phyloP scores from a whole-genome alignment of 2,888 invertebrate genomes.

The Eucriotettix oculatus region DNA sequence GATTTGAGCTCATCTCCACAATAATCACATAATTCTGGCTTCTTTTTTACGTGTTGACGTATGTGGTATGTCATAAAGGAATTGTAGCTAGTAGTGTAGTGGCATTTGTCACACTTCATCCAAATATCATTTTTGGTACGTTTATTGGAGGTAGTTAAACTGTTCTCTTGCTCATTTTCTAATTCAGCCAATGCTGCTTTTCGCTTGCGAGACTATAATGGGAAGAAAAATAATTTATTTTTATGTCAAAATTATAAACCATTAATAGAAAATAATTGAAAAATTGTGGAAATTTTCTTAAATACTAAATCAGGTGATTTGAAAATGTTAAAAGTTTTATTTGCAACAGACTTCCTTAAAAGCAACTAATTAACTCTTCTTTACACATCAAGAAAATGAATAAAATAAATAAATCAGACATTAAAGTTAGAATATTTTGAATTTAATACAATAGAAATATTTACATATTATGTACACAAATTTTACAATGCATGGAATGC shows the following conservation, averaged over 20 bases:
- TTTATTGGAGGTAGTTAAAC: neutral
- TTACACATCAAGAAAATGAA: too few species aligned
- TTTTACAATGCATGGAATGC: too few species aligned
- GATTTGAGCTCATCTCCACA: slow-evolving; percentile 6
- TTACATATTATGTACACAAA: too few species aligned
- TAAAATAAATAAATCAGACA: too few species aligned
- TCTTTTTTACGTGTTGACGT: slow-evolving; percentile 18
- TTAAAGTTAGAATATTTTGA: too few species aligned
- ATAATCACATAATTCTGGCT: slow-evolving; percentile 8
- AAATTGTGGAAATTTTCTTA: too few species aligned
- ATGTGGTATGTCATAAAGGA: slow-evolving; percentile 22
- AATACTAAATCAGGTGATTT: too few species aligned
- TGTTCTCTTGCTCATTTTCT: slow-evolving; percentile 8
- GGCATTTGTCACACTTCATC: slow-evolving; percentile 25
- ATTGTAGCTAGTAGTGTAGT: slow-evolving; percentile 23
- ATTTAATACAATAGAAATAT: too few species aligned
- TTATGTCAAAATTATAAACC: neutral
- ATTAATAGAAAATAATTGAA: neutral
- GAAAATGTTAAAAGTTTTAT: too few species aligned
- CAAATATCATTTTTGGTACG: slow-evolving; percentile 15
- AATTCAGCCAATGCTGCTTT: slow-evolving; percentile 11
- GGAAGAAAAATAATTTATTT: neutral
- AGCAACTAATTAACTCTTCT: too few species aligned
- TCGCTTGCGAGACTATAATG: slow-evolving; percentile 13
- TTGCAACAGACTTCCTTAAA: too few species aligned